Percentiles rank a stretch among this genome's conserved stretches.
Conservation (phyloP, 2,888 invertebrate genomes). For the Drosophila mayaguana region DNA sequence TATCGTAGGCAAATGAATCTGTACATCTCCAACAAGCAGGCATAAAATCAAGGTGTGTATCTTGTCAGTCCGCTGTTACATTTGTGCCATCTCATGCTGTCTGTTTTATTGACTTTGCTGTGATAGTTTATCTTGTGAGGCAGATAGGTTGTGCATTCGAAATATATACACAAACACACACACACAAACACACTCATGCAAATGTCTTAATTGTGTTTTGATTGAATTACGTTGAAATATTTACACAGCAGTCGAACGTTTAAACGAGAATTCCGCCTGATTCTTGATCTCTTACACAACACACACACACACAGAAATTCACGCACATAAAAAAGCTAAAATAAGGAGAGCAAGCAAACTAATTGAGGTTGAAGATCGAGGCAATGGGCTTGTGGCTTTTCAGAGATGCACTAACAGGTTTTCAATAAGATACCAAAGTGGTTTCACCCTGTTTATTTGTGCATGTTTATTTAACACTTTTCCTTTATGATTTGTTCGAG, state of each 20-base stretch:
- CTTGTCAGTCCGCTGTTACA: conserved; percentile 26
- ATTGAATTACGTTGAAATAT: conserved; percentile 73
- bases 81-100: conserved; percentile 52
- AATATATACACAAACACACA: neutral
- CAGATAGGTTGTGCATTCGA: conserved; percentile 25
- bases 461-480: conserved; percentile 43
- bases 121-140: conserved; percentile 62
- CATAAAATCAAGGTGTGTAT: conserved; percentile 52
- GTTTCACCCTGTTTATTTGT: conserved; percentile 18
- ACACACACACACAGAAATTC: neutral
- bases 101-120: conserved; percentile 62
- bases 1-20: conserved; percentile 23
- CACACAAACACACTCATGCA: conserved; percentile 7
- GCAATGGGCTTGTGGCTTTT: conserved; percentile 12
- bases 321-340: neutral
- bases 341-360: conserved; percentile 3
- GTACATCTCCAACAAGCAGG: conserved; percentile 25
- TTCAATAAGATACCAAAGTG: conserved; percentile 36
- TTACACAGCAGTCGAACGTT: conserved; percentile 53
- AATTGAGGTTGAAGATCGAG: conserved; percentile 15
- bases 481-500: conserved; percentile 30
- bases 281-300: conserved; percentile 29
- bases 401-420: conserved; percentile 37
- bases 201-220: conserved; percentile 78
- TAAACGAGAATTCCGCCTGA: conserved; percentile 34